phyloP scores from a whole-genome alignment of 1,140 invertebrate species.

The Callitettix versicolor region DNA sequence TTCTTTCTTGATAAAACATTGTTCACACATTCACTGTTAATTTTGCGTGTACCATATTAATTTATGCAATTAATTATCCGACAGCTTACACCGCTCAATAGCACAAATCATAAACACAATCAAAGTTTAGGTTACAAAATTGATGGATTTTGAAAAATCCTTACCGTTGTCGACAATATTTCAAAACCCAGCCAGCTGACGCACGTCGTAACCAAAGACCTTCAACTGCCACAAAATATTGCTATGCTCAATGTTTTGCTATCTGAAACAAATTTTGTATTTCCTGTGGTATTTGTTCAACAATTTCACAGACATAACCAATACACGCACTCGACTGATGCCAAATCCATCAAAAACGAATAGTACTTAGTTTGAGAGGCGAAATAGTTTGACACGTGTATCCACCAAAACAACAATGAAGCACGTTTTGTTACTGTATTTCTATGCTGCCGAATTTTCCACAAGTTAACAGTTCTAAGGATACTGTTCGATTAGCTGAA shows the following conservation, averaged over 20 bases:
- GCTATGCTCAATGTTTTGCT: background rate
- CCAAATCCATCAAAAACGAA: background rate
- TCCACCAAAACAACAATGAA: no score
- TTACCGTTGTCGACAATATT: slow-evolving; percentile 1
- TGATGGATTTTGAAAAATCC: background rate
- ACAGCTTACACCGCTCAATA: no score
- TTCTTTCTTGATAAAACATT: no score
- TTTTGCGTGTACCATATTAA: no score
- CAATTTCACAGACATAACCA: background rate
- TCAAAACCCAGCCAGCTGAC: background rate
- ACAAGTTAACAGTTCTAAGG: no score
- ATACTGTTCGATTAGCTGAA: no score
- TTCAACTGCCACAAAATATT: background rate
- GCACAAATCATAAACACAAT: background rate
- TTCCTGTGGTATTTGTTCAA: slow-evolving; percentile 9
- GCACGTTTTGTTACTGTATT: no score
- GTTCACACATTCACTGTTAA: no score
- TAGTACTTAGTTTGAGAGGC: no score
- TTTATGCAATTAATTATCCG: no score
- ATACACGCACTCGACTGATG: slow-evolving; percentile 1
- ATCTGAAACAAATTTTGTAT: slow-evolving; percentile 11
- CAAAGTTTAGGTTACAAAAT: background rate
- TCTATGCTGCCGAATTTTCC: no score
- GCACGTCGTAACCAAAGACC: background rate
- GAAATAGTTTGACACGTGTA: no score